phyloP scores from a whole-genome alignment of 2,888 invertebrate genomes.

The Scaptodrosophila latifasciaeformis region DNA sequence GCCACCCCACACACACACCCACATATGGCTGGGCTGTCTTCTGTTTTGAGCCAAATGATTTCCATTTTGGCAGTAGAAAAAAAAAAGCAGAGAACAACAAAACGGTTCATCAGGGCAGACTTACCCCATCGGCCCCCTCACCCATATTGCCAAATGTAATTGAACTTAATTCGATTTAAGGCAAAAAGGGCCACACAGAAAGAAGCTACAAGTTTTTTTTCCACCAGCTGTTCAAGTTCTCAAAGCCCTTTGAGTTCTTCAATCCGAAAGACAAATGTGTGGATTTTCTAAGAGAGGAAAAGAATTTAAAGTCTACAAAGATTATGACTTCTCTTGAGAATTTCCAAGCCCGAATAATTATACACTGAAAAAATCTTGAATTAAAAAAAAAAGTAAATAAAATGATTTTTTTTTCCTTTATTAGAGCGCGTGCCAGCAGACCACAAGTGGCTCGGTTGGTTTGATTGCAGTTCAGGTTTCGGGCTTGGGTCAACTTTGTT shows the following conservation, averaged over 20 bases:
- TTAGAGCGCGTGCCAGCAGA: slow-evolving; percentile 14
- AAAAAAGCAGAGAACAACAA: slow-evolving; percentile 19
- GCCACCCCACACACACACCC: slow-evolving; percentile 24
- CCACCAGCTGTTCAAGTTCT: slow-evolving; percentile 58
- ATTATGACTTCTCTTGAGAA: too few relatives aligned
- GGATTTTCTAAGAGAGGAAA: too few relatives aligned
- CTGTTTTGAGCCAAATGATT: slow-evolving; percentile 41
- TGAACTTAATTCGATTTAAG: slow-evolving; percentile 68
- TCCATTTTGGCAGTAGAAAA: slow-evolving; percentile 42
- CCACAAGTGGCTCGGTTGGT: slow-evolving; percentile 7
- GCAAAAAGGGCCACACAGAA: slow-evolving; percentile 35
- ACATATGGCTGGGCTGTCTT: slow-evolving; percentile 33
- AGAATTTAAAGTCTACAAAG: too few relatives aligned
- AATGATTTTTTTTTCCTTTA: not conserved
- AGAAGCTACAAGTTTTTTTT: slow-evolving; percentile 61
- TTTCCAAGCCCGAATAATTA: too few relatives aligned
- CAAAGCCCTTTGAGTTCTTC: slow-evolving; percentile 39
- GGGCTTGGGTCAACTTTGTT: slow-evolving; percentile 38
- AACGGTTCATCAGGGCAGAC: slow-evolving; percentile 19
- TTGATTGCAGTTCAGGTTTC: slow-evolving; percentile 10
- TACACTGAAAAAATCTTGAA: too few relatives aligned
- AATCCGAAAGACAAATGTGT: too few relatives aligned
- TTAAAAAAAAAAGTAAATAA: not conserved
- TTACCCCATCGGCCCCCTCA: slow-evolving; percentile 3
- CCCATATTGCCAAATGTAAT: slow-evolving; percentile 42